Base-by-base conservation (phyloP, 2,797 vertebrate species). In the Xenops minutus region DNA sequence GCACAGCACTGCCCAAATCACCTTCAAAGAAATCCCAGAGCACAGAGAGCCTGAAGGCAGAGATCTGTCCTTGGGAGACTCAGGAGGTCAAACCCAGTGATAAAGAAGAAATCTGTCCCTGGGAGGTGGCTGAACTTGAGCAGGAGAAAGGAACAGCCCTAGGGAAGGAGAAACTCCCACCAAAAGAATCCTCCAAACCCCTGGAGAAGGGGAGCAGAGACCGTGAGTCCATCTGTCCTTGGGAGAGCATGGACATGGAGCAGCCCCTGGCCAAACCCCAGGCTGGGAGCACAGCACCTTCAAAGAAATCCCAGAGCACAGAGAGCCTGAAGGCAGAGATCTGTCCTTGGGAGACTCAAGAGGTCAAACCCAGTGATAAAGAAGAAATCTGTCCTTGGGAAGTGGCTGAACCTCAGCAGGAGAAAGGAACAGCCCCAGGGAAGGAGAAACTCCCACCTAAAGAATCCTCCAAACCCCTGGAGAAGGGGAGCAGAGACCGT, bases 11-110 rank as follows among this genome's bases (percentile, higher is more conserved):
- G 71, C 79, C 39, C 41, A 84, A 36, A 37, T 55, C 29, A 18
- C 29, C 51, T 18, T 30, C 51, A 96, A 97, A 96, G 59, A 98
- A 98, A 52, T 14, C 74, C 20, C 44, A 44, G 44, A 44, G 44
- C 20, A 21, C 20, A 7, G 44, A 44, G 43, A 44, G 43, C 10
- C 43, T 44, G 43, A 44, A 44, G n/a, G 69, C 56, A 97, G 36
- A 98, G 51, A 64, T 46, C 9, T 61, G 71, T 32, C 48, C 92
- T 18, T 58, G 51, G 51, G 51, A 52, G 16, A 17, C 3, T 12
- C 51, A 64, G 13, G 55, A 56, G 14, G 3, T 13, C n/a, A 34
- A 46, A 2, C 11, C 49, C 27, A 32, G 10, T 5, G 37, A 23
- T 2, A 30, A 93, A 97, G 63, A 90, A 14, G 94, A 97, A 20